Evolutionary conservation across 2,113 vertebrate genomes (phyloP).

Genomic region (Corynorhinus townsendii): DNA sequence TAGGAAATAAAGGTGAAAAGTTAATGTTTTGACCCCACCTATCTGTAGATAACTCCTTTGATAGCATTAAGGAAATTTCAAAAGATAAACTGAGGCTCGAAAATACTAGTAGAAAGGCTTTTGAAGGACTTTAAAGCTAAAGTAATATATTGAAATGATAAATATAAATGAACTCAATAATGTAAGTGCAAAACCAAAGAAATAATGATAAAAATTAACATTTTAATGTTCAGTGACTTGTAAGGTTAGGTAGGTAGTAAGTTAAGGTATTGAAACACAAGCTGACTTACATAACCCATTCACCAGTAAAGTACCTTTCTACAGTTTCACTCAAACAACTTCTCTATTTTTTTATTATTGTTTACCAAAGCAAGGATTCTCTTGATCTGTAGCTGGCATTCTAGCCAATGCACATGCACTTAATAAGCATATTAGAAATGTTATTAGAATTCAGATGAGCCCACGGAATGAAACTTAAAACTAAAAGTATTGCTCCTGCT

Average conservation of each 20-base stretch:
- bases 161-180: background rate
- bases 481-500: background rate
- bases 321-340: background rate
- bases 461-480: background rate
- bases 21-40: background rate
- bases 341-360: background rate
- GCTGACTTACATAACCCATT: background rate
- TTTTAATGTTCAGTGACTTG: background rate
- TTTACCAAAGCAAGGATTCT: conserved; percentile 20
- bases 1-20: background rate
- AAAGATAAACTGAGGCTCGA: background rate
- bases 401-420: background rate
- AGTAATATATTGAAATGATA: conserved; percentile 1
- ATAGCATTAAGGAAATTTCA: background rate
- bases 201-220: background rate
- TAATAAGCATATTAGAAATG: conserved; percentile 5
- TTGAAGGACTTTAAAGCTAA: conserved; percentile 17
- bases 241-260: background rate
- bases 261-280: background rate
- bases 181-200: background rate
- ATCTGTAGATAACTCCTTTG: background rate
- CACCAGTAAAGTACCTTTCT: conserved; percentile 16
- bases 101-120: background rate
- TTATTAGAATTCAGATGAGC: background rate
- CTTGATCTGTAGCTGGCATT: background rate